Conservation (phyloP, 2,113 vertebrate genomes). For the Xiphias gladius region DNA sequence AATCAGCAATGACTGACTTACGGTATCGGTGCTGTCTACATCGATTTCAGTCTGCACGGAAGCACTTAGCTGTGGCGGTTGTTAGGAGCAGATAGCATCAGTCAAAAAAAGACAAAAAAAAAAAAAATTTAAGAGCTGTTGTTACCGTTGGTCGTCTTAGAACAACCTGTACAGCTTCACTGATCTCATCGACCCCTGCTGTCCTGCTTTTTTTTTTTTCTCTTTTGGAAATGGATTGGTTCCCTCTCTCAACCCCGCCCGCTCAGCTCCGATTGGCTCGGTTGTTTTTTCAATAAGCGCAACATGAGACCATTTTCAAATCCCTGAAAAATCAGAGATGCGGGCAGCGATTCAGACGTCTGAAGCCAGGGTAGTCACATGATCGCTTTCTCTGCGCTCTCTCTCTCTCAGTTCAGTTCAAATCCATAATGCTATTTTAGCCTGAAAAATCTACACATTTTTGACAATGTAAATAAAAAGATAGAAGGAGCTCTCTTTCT, state of each 20-base stretch:
- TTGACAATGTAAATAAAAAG: not conserved
- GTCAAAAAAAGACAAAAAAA: too few species aligned
- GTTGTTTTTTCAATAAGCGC: not conserved
- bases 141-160: not conserved
- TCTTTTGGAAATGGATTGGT: not conserved
- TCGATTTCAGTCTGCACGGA: not conserved
- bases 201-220: too few species aligned
- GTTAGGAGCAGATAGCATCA: too few species aligned
- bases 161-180: not conserved
- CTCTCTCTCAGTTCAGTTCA: not conserved
- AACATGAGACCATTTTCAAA: not conserved
- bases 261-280: not conserved
- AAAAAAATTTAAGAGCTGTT: not conserved
- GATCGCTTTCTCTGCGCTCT: not conserved
- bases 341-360: not conserved
- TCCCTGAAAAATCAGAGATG: not conserved
- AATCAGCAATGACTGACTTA: too few species aligned
- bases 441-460: not conserved
- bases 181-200: not conserved
- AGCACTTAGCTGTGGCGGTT: not conserved
- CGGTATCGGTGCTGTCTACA: not conserved
- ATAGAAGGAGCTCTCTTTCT: not conserved
- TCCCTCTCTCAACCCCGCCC: not conserved
- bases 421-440: not conserved
- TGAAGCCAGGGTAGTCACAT: not conserved